Evolutionary conservation across 2,888 invertebrate species (phyloP).

Genomic region (Dryobotodes eremita): DNA sequence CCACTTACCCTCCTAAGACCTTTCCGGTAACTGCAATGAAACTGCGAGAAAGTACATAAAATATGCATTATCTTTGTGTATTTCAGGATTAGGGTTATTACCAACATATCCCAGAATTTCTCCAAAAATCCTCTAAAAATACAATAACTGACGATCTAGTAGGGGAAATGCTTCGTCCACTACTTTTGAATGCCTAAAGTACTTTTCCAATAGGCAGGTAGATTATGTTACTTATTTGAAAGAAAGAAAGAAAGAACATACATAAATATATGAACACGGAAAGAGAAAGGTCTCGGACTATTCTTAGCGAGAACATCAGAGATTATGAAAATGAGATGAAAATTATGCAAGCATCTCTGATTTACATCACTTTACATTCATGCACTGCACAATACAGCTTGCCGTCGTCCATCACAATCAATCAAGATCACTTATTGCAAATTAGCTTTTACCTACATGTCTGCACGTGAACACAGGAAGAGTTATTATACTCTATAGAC

Average conservation of each 20-base stretch:
- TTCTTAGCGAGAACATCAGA: conserved; percentile 3
- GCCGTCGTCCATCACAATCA: conserved; percentile 47
- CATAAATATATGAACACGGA: background rate
- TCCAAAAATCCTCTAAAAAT: background rate
- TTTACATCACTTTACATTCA: conserved; percentile 37
- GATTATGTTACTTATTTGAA: background rate
- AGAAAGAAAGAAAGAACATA: background rate
- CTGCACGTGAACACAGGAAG: background rate
- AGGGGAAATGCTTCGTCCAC: background rate
- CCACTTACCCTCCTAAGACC: background rate
- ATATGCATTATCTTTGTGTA: background rate
- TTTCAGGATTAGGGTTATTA: background rate
- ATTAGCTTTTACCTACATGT: conserved; percentile 37
- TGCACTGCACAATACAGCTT: conserved; percentile 22
- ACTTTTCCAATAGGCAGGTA: background rate
- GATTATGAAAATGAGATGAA: conserved; percentile 24
- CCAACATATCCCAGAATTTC: background rate
- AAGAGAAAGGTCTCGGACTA: conserved; percentile 19
- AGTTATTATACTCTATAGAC: background rate
- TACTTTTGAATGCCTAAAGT: background rate
- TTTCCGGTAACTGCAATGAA: background rate
- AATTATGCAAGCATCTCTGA: conserved; percentile 27
- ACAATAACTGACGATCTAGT: background rate
- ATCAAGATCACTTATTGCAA: conserved; percentile 52
- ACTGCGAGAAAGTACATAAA: background rate